Percentiles rank a stretch among this genome's conserved stretches.
phyloP scores from a whole-genome alignment of 2,888 invertebrate genomes.

The Trichopoda pennipes region DNA sequence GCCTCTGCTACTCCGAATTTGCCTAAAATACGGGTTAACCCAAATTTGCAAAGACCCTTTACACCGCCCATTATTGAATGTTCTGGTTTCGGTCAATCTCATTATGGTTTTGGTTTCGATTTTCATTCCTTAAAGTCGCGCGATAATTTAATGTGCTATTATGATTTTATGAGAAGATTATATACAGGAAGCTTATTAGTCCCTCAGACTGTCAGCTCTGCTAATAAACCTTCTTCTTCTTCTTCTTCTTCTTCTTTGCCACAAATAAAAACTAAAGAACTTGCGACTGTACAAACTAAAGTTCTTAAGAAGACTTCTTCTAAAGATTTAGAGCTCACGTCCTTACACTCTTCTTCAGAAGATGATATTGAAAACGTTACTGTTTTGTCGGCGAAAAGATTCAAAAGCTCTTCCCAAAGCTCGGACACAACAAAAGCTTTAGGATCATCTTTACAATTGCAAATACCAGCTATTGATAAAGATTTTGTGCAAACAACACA shows the following conservation, averaged over 20 bases:
- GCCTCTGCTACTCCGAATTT: not conserved
- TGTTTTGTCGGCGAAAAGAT: constrained; percentile 52
- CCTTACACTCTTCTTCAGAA: constrained; percentile 53
- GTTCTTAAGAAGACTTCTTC: constrained; percentile 19
- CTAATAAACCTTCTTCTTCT: constrained; percentile 66
- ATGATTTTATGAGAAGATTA: constrained; percentile 79
- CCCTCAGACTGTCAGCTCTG: constrained; percentile 28
- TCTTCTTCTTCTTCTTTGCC: constrained; percentile 68
- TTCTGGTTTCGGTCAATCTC: constrained; percentile 38
- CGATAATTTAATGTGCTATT: constrained; percentile 77
- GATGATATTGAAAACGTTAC: constrained; percentile 57
- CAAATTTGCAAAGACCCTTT: constrained; percentile 74
- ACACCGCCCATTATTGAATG: constrained; percentile 71
- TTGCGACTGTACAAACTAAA: constrained; percentile 57
- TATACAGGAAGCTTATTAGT: constrained; percentile 72
- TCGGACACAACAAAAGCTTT: constrained; percentile 57
- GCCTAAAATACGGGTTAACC: constrained; percentile 75
- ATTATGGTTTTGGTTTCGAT: constrained; percentile 70
- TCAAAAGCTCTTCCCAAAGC: constrained; percentile 73
- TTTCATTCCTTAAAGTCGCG: constrained; percentile 76
- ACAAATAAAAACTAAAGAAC: constrained; percentile 72
- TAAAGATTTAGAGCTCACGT: constrained; percentile 25
- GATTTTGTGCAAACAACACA: constrained; percentile 62
- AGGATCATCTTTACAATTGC: constrained; percentile 35
- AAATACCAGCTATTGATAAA: constrained; percentile 50